Base-by-base conservation (phyloP, 1,140 invertebrate species). In the Cardiocondyla obscurior region DNA sequence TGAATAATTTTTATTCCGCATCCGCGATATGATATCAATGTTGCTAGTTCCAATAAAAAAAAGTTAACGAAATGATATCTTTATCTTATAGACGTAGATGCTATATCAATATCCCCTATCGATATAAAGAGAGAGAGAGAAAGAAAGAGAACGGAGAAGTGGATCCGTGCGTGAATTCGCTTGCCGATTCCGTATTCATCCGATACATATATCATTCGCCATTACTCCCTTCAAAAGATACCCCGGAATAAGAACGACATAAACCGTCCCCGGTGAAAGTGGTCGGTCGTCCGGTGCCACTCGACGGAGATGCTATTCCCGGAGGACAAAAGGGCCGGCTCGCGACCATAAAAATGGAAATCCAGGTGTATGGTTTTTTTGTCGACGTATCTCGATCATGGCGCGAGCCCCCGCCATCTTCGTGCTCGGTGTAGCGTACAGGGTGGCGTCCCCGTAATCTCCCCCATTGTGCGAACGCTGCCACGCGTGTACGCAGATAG, bases 401-500 rank as follows among this genome's bases (percentile, higher is more conserved):
- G 36, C 46, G 53, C 65, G 69, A 25, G 19, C 46, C 36, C 46
- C 36, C 81, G 57, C 65, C 87, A 77, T 88, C 85, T 90, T 89
- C 74, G 76, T 81, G 83, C 87, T 88, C 46, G 79, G 44, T 67
- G 67, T 88, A 88, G 85, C 88, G 67, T 60, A 87, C 70, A 74
- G 82, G 82, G 65, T 73, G 64, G 60, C 36, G 44, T 77, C 53
- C 74, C 74, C 70, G 62, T 88, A 90, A 91, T 90, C 89, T 84
- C 19, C 7, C 33, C 86, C 67, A 91, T 90, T 90, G 85, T 90
- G 79, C 65, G 36, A 74, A 82, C 81, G 72, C 87, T 64, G 46
- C 73, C 77, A 83, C 85, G 87, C 87, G 86, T 88, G 73, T 85
- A 85, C 86, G 72, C 86, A 85, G 87, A 88, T 88, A 88, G 83